Conservation (phyloP, 1,140 invertebrate genomes). For the Hylaeus anthracinus region DNA sequence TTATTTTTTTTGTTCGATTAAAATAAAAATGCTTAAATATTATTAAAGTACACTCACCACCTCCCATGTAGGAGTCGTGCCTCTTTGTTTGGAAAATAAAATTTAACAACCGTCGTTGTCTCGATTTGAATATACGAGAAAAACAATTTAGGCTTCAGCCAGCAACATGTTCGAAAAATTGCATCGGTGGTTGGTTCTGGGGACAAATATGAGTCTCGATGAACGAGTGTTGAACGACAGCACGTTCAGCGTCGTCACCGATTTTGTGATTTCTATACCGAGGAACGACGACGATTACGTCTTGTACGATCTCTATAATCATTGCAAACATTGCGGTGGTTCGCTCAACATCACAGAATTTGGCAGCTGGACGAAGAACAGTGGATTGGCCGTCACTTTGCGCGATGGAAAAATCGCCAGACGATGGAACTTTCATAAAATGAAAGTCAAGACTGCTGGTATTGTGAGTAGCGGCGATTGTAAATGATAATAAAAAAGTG, state of each 20-base stretch:
- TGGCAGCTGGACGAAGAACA: constrained; percentile 42
- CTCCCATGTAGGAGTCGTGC: no score
- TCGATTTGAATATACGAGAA: background rate
- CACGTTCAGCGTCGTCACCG: constrained; percentile 57
- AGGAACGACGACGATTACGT: constrained; percentile 22
- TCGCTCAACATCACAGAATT: constrained; percentile 44
- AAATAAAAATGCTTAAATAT: no score
- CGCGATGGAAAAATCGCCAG: constrained; percentile 35
- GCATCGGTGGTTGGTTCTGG: constrained; percentile 59
- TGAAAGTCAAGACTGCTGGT: constrained; percentile 28
- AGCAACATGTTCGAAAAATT: constrained; percentile 49
- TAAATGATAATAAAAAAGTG: background rate
- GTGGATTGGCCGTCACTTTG: constrained; percentile 36
- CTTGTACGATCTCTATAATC: constrained; percentile 63
- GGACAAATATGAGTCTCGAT: constrained; percentile 6
- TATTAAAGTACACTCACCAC: no score
- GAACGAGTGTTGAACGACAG: constrained; percentile 47
- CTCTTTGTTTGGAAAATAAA: no score
- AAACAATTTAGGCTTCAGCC: constrained; percentile 27
- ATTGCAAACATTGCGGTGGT: constrained; percentile 54
- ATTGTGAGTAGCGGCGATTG: constrained; percentile 28
- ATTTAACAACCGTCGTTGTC: no score
- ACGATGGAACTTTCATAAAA: constrained; percentile 40
- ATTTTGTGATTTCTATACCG: constrained; percentile 47
- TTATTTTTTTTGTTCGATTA: no score